Evolutionary conservation across 1,140 invertebrate species (phyloP).

Genomic region (Drosophila santomea): DNA sequence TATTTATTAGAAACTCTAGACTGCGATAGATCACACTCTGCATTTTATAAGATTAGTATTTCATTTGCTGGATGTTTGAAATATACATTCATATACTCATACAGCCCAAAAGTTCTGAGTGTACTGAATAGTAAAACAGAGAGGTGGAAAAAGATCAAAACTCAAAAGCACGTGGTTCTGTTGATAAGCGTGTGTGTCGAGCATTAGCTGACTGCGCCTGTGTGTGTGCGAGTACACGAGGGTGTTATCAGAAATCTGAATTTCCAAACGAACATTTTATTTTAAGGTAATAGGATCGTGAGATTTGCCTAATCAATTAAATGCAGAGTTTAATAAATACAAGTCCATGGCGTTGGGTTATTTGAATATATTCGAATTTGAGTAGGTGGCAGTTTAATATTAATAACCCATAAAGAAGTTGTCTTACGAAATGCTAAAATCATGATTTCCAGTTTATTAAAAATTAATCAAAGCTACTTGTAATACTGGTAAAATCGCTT

Average conservation of each 20-base stretch:
- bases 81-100: no score
- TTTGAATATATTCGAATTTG: no score
- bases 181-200: constrained; percentile 32
- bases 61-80: no score
- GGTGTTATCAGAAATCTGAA: constrained; percentile 28
- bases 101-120: not conserved
- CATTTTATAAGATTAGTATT: no score
- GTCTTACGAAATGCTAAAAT: not conserved
- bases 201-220: no score
- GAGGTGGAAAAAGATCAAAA: constrained; percentile 5
- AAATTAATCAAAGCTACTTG: not conserved
- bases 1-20: no score
- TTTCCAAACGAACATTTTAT: constrained; percentile 9
- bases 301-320: not conserved
- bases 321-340: not conserved
- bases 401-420: not conserved
- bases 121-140: not conserved
- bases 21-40: no score
- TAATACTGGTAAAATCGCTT: no score
- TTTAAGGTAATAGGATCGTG: not conserved
- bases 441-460: not conserved
- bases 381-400: no score
- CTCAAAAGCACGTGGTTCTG: constrained; percentile 45
- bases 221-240: constrained; percentile 1
- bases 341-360: no score